A percentile compares a stretch with the other conserved stretches of the same genome.
Conservation (phyloP, 2,113 vertebrate genomes). For the Helogale parvula region DNA sequence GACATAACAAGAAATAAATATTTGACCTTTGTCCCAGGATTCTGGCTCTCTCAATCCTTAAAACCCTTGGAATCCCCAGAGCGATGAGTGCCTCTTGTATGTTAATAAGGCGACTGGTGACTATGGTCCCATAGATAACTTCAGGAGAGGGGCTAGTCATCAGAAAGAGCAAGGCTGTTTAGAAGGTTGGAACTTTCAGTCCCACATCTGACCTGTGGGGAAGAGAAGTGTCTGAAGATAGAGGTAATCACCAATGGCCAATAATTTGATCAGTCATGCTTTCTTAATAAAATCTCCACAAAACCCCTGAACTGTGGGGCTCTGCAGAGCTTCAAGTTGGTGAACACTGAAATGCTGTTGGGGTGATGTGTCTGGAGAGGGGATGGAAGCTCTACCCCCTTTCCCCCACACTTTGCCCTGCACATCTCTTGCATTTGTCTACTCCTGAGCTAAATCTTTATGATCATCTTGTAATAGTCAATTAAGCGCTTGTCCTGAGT, state of each 20-base stretch:
- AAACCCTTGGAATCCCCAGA: not conserved
- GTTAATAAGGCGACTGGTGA: not conserved
- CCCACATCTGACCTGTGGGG: not conserved
- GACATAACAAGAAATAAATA: not conserved
- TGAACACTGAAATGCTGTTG: not conserved
- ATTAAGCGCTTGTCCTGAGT: not conserved
- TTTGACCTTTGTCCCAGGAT: not conserved
- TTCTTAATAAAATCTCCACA: not conserved
- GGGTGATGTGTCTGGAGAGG: rapidly evolving
- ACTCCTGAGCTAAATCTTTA: not conserved
- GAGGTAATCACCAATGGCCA: not conserved
- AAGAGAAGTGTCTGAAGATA: not conserved
- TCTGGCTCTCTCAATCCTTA: not conserved
- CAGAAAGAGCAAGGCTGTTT: not conserved
- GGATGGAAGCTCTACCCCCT: rapidly evolving
- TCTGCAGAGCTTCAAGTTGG: not conserved
- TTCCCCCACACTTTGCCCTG: too few relatives aligned
- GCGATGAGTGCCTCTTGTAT: not conserved
- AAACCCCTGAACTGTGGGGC: not conserved
- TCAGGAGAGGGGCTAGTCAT: not conserved
- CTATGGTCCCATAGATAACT: not conserved
- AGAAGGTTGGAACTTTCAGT: not conserved
- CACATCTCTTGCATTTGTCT: not conserved
- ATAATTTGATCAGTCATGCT: not conserved
- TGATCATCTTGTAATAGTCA: too few relatives aligned